Evolutionary conservation across 1,140 invertebrate genomes (phyloP).

Genomic region (Antheraea pernyi): DNA sequence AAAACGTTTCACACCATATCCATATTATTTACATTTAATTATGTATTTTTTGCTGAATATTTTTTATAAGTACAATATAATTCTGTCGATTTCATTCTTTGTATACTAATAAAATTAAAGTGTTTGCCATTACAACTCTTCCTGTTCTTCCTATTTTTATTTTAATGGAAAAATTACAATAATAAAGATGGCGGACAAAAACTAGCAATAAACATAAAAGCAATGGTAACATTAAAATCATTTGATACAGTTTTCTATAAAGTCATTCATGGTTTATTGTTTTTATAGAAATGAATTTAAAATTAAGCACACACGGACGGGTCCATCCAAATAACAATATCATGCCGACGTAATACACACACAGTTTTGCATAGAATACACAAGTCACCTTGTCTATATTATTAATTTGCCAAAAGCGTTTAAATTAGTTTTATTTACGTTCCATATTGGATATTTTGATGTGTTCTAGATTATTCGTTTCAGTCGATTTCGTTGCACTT

Average conservation of each 20-base stretch:
- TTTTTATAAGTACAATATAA: no score
- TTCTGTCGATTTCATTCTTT: no score
- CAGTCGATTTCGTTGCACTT: slow-evolving; percentile 36
- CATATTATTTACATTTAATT: no score
- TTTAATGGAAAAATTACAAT: no score
- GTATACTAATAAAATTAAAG: no score
- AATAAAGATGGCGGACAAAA: background rate
- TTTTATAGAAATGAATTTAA: background rate
- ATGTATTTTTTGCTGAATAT: no score
- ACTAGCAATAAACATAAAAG: background rate
- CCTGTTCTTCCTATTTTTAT: no score
- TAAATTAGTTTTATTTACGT: slow-evolving; percentile 21
- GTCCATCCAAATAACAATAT: background rate
- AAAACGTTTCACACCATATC: no score
- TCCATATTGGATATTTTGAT: slow-evolving; percentile 27
- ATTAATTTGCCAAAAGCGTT: background rate
- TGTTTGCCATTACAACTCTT: no score
- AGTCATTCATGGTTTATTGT: background rate
- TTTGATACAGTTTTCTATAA: slow-evolving; percentile 9
- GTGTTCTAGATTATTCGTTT: slow-evolving; percentile 31
- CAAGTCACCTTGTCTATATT: background rate
- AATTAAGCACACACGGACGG: background rate
- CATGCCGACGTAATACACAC: background rate
- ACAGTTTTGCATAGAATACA: background rate
- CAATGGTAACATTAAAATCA: background rate